phyloP scores from a whole-genome alignment of 2,113 vertebrate species.

The Urocolius indicus region DNA sequence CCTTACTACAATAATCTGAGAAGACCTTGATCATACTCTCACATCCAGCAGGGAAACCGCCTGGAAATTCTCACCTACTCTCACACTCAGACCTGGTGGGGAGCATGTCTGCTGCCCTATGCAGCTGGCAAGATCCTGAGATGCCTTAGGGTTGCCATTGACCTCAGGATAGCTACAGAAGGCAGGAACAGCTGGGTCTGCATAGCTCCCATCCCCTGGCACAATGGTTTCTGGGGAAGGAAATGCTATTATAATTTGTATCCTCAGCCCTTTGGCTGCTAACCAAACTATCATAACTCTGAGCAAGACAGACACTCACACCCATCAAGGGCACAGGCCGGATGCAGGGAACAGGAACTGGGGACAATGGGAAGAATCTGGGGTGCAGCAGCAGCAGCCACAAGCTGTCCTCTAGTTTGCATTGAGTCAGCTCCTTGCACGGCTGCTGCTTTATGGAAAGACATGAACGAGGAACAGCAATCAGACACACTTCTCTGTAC shows the following conservation, averaged over 20 bases:
- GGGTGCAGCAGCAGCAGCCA: conserved; percentile 8
- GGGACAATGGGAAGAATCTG: conserved; percentile 53
- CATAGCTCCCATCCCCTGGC: conserved; percentile 21
- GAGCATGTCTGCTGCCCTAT: neutral
- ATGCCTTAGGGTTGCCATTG: neutral
- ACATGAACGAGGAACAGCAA: neutral
- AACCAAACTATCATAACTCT: neutral
- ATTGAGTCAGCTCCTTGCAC: neutral
- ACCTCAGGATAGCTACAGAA: neutral
- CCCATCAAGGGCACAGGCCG: conserved; percentile 33
- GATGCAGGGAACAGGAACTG: conserved; percentile 58
- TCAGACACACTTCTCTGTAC: neutral
- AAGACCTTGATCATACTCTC: neutral
- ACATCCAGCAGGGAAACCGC: neutral
- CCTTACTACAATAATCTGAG: neutral
- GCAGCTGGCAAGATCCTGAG: neutral
- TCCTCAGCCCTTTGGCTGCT: conserved; percentile 54
- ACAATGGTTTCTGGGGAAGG: conserved; percentile 38
- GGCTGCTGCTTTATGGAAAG: neutral
- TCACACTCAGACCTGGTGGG: neutral
- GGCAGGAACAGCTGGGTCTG: conserved; percentile 21
- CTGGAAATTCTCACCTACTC: neutral
- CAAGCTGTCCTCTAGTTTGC: neutral
- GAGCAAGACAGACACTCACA: neutral
- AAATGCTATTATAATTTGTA: conserved; percentile 9